Conservation (phyloP, 2,888 invertebrate genomes). For the Eupithecia abbreviata region DNA sequence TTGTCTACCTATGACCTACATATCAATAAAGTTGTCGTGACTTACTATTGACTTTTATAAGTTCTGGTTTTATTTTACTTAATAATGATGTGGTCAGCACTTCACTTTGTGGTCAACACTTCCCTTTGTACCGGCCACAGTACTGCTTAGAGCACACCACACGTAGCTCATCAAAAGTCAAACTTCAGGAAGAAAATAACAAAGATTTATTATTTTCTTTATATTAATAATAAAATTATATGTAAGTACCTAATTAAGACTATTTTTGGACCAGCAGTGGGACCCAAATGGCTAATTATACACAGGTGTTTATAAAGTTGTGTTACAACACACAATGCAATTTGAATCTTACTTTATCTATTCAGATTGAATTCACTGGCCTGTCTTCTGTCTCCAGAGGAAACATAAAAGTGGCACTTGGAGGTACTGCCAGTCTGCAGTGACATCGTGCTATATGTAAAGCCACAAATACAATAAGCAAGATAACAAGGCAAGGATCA, state of each 20-base stretch:
- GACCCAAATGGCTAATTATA: background rate
- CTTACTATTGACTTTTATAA: too few relatives aligned
- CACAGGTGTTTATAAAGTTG: background rate
- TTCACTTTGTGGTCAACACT: too few relatives aligned
- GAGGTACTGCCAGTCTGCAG: background rate
- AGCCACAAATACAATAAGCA: conserved; percentile 22
- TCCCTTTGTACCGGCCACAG: too few relatives aligned
- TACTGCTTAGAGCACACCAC: too few relatives aligned
- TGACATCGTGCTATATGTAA: background rate
- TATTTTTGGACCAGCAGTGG: background rate
- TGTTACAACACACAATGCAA: background rate
- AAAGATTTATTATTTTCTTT: background rate
- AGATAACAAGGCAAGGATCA: conserved; percentile 18
- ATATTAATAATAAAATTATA: background rate
- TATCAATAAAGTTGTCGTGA: too few relatives aligned
- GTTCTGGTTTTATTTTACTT: too few relatives aligned
- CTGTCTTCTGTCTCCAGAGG: too few relatives aligned
- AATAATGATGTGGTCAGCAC: too few relatives aligned
- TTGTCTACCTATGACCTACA: too few relatives aligned
- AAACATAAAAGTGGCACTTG: background rate
- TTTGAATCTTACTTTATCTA: background rate
- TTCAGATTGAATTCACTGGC: background rate
- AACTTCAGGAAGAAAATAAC: background rate
- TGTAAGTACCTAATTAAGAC: background rate
- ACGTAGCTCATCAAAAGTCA: background rate